A percentile compares a stretch with the other conserved stretches of the same genome.
Conservation (phyloP, 2,888 invertebrate genomes). For the Drosophila eohydei region DNA sequence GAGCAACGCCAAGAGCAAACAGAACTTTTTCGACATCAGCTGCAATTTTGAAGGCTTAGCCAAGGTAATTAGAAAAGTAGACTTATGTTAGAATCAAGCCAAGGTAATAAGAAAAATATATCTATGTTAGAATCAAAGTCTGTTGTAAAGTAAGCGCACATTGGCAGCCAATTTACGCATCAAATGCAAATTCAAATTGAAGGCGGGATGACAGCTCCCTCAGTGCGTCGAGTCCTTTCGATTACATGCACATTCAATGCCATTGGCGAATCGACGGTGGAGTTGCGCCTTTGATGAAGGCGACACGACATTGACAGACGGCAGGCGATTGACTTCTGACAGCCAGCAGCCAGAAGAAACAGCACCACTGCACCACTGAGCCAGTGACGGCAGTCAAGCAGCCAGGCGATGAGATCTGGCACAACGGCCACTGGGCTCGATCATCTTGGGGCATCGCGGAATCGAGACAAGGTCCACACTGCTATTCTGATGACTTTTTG, state of each 20-base stretch:
- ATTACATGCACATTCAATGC: conserved; percentile 52
- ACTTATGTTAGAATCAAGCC: not conserved
- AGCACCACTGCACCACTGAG: conserved; percentile 4
- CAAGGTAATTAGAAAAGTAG: not conserved
- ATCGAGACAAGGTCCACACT: conserved; percentile 36
- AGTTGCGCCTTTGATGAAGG: conserved; percentile 75
- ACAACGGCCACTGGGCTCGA: conserved; percentile 34
- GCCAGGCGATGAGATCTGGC: conserved; percentile 21
- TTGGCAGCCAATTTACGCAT: conserved; percentile 68
- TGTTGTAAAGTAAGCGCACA: not conserved
- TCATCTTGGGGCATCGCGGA: conserved; percentile 30
- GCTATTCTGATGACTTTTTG: conserved; percentile 83
- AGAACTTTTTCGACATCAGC: too few relatives aligned
- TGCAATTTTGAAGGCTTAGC: not conserved
- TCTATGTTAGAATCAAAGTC: not conserved
- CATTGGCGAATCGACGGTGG: conserved; percentile 64
- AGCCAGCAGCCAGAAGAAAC: conserved; percentile 42
- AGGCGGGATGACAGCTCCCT: conserved; percentile 30
- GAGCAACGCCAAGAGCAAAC: too few relatives aligned
- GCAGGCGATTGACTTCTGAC: conserved; percentile 80
- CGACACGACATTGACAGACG: conserved; percentile 79
- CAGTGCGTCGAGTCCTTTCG: conserved; percentile 45
- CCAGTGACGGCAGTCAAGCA: not conserved
- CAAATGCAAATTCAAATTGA: conserved; percentile 73
- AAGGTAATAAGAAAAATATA: not conserved